These are phyloP conservation scores for Erinaceus europaeus DNA, from an alignment of 2,113 vertebrate genomes.

Conservation along the genomic window DNA sequence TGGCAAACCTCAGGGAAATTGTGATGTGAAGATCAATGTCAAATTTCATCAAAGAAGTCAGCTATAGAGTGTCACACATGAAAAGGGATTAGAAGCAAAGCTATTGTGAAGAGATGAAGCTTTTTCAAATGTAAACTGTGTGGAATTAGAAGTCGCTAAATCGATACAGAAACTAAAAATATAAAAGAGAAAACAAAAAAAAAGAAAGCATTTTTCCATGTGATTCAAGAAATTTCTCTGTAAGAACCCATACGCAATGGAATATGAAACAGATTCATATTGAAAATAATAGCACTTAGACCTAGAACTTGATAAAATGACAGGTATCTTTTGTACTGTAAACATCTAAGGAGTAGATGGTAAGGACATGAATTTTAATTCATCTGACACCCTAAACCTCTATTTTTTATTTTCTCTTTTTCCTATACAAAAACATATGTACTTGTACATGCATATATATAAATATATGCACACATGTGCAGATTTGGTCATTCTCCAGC, in stretches of 20 bases:
- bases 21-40: background rate
- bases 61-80: background rate
- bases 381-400: background rate
- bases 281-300: background rate
- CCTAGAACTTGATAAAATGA: background rate
- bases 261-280: background rate
- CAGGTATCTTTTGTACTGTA: background rate
- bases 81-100: background rate
- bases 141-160: background rate
- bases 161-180: background rate
- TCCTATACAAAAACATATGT: background rate
- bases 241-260: background rate
- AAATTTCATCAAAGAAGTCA: background rate
- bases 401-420: background rate
- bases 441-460: background rate
- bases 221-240: background rate
- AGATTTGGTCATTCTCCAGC: background rate
- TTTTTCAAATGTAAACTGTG: background rate
- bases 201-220: background rate
- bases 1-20: background rate
- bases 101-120: background rate
- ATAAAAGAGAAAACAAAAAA: background rate
- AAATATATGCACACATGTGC: background rate
- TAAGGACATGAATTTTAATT: background rate
- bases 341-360: background rate